Percentiles rank a stretch among this genome's conserved stretches.
phyloP scores from a whole-genome alignment of 1,140 invertebrate species.

The Eubasilissa regina region DNA sequence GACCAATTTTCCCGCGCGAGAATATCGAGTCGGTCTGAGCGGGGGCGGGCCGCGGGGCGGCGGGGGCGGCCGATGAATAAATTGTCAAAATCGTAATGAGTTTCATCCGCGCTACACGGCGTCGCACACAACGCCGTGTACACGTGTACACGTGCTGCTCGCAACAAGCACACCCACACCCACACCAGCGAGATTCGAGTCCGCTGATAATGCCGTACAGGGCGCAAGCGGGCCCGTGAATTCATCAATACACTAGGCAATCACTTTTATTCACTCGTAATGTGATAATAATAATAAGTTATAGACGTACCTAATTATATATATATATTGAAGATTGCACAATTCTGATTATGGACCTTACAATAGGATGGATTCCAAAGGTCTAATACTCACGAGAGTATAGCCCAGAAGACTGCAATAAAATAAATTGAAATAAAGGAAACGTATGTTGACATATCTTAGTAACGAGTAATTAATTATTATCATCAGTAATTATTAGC shows the following conservation, averaged over 20 bases:
- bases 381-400: too few species aligned
- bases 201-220: neutral
- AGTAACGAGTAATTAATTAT: too few species aligned
- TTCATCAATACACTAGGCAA: constrained; percentile 6
- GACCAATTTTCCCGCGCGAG: constrained; percentile 14
- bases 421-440: too few species aligned
- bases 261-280: neutral
- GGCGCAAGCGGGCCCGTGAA: neutral
- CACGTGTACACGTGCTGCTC: too few species aligned
- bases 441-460: too few species aligned
- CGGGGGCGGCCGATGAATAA: constrained; percentile 28
- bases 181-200: neutral
- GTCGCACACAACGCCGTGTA: neutral
- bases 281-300: too few species aligned
- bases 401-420: too few species aligned
- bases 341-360: too few species aligned
- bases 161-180: neutral
- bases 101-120: constrained; percentile 18
- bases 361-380: too few species aligned
- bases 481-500: too few species aligned
- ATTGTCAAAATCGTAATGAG: constrained; percentile 42
- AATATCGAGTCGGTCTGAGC: constrained; percentile 25
- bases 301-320: too few species aligned
- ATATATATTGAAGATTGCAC: too few species aligned
- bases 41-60: neutral